Percentiles rank a stretch among this genome's conserved stretches.
phyloP scores from a whole-genome alignment of 2,888 invertebrate genomes.

The Fragum sueziense region DNA sequence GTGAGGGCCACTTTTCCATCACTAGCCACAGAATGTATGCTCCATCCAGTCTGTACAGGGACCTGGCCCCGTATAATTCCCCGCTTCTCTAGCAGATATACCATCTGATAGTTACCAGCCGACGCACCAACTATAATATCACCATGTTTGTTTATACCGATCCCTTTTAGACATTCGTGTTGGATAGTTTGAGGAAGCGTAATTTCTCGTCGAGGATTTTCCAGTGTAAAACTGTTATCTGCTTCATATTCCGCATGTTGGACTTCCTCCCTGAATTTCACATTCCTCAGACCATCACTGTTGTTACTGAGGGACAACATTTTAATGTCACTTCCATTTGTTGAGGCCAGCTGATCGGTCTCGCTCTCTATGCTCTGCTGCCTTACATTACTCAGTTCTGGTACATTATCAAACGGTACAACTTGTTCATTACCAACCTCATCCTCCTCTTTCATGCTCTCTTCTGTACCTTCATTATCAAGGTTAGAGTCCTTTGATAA shows the following conservation, averaged over 20 bases:
- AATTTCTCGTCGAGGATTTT: conserved; percentile 66
- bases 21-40: conserved; percentile 72
- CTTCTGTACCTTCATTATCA: conserved; percentile 22
- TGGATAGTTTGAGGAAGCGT: conserved; percentile 69
- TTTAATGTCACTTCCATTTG: conserved; percentile 62
- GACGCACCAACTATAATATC: conserved; percentile 75
- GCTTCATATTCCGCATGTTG: conserved; percentile 60
- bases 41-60: conserved; percentile 70
- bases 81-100: conserved; percentile 74
- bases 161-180: conserved; percentile 73
- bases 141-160: conserved; percentile 70
- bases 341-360: conserved; percentile 44
- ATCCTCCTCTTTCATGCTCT: conserved; percentile 52
- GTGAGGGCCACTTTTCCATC: conserved; percentile 74
- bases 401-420: conserved; percentile 64
- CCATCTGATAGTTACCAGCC: conserved; percentile 61
- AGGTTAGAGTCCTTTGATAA: conserved; percentile 39
- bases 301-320: conserved; percentile 71
- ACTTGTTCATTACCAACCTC: conserved; percentile 62
- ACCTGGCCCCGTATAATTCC: conserved; percentile 74
- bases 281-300: conserved; percentile 65
- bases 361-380: conserved; percentile 48
- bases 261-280: conserved; percentile 65
- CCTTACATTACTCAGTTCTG: conserved; percentile 52
- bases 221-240: conserved; percentile 64